These are phyloP conservation scores for Heliconius hortense DNA, from an alignment of 2,888 invertebrate genomes.

Conservation along the genomic window DNA sequence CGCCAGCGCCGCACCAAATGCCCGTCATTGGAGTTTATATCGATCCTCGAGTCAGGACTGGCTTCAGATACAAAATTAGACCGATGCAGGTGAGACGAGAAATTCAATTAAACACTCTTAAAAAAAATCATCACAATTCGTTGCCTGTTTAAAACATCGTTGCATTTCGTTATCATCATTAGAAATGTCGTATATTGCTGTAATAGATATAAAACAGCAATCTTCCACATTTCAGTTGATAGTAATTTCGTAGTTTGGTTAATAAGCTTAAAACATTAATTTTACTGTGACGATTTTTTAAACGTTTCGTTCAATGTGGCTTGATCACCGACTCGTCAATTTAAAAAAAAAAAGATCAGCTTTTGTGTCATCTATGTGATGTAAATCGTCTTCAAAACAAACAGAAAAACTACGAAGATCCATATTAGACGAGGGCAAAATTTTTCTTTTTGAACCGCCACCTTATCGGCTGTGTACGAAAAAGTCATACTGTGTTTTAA, in stretches of 20 bases:
- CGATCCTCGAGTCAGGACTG: slow-evolving; percentile 86
- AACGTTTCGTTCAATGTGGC: slow-evolving; percentile 62
- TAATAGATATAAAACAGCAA: slow-evolving; percentile 54
- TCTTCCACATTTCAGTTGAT: slow-evolving; percentile 66
- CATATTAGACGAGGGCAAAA: slow-evolving; percentile 69
- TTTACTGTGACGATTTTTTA: slow-evolving; percentile 54
- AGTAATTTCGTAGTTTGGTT: slow-evolving; percentile 1
- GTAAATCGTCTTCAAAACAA: slow-evolving; percentile 51
- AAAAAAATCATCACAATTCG: slow-evolving; percentile 50
- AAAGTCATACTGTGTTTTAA: slow-evolving; percentile 17
- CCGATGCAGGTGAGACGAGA: slow-evolving; percentile 82
- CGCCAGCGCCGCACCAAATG: slow-evolving; percentile 83
- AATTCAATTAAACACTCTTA: slow-evolving; percentile 48
- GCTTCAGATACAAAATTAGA: slow-evolving; percentile 88
- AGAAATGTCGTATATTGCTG: slow-evolving; percentile 75
- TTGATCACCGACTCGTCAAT: slow-evolving; percentile 63
- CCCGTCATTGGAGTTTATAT: slow-evolving; percentile 88
- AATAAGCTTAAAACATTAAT: neutral
- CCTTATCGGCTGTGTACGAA: slow-evolving; percentile 57
- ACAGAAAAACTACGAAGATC: slow-evolving; percentile 75
- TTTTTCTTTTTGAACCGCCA: slow-evolving; percentile 65
- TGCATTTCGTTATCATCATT: slow-evolving; percentile 41
- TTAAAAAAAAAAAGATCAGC: slow-evolving; percentile 56
- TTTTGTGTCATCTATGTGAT: slow-evolving; percentile 68
- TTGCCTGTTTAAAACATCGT: slow-evolving; percentile 64